A percentile compares a stretch with the other conserved stretches of the same genome.
Evolutionary conservation across 2,797 vertebrate species (phyloP).

Genomic region (Glossophaga mutica): DNA sequence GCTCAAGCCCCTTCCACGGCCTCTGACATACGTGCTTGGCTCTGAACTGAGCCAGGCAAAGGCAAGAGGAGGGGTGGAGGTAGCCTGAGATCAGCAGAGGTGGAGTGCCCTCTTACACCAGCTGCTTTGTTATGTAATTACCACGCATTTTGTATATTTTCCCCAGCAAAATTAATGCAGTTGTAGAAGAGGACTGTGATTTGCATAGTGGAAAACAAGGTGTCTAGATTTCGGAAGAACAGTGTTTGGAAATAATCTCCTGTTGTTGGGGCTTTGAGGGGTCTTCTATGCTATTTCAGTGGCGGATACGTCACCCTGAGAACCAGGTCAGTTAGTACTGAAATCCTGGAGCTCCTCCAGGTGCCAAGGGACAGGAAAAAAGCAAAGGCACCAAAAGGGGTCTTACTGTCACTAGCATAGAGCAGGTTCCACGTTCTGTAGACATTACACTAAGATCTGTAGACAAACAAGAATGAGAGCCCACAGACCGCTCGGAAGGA

Average conservation of each 20-base stretch:
- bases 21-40: neutral
- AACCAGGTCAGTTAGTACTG: fast-evolving
- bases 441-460: fast-evolving
- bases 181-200: neutral
- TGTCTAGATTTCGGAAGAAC: neutral
- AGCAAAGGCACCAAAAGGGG: neutral
- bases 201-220: no score
- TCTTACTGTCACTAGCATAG: fast-evolving
- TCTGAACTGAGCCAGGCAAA: neutral
- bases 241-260: neutral
- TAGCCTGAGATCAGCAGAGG: neutral
- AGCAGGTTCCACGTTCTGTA: neutral
- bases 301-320: fast-evolving
- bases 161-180: neutral
- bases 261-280: neutral
- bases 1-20: fast-evolving
- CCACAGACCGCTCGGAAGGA: fast-evolving
- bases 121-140: neutral
- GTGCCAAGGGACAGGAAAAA: fast-evolving
- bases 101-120: fast-evolving
- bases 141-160: neutral
- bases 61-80: neutral
- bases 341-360: neutral
- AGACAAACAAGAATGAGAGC: no score
- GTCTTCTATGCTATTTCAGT: neutral